phyloP scores from a whole-genome alignment of 2,113 vertebrate genomes.

The Cyrtonyx montezumae region DNA sequence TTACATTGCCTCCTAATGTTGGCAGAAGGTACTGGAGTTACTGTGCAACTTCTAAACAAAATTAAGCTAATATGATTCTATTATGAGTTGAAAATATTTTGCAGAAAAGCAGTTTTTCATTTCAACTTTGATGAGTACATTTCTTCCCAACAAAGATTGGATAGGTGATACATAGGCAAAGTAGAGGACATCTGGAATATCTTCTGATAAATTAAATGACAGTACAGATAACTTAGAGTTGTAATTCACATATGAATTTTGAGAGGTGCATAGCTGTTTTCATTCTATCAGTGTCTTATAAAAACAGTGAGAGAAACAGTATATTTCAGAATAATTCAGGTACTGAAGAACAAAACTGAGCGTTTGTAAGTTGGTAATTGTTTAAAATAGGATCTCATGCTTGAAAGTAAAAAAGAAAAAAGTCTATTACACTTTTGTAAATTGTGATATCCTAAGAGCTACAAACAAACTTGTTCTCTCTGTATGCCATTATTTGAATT shows the following conservation, averaged over 20 bases:
- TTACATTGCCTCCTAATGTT: not conserved
- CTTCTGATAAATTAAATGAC: not conserved
- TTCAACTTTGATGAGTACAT: not conserved
- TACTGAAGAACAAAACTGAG: not conserved
- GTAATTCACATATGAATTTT: not conserved
- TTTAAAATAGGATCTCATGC: not conserved
- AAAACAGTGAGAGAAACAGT: not conserved
- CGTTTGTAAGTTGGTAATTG: not conserved
- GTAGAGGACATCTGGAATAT: not conserved
- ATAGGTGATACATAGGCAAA: not conserved
- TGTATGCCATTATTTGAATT: not conserved
- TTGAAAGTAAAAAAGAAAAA: not conserved
- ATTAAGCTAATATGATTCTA: not conserved
- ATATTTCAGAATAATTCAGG: not conserved
- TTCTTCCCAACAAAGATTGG: not conserved
- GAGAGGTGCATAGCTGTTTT: not conserved
- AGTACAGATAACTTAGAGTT: not conserved
- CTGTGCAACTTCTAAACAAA: rapidly evolving
- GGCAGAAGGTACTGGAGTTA: not conserved
- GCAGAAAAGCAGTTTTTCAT: not conserved
- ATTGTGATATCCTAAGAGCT: not conserved
- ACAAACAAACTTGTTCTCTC: not conserved
- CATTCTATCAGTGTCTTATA: not conserved
- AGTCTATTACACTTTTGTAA: not conserved
- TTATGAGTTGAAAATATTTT: not conserved